Evolutionary conservation across 1,140 invertebrate genomes (phyloP).

Genomic region (Micrasema longulum): DNA sequence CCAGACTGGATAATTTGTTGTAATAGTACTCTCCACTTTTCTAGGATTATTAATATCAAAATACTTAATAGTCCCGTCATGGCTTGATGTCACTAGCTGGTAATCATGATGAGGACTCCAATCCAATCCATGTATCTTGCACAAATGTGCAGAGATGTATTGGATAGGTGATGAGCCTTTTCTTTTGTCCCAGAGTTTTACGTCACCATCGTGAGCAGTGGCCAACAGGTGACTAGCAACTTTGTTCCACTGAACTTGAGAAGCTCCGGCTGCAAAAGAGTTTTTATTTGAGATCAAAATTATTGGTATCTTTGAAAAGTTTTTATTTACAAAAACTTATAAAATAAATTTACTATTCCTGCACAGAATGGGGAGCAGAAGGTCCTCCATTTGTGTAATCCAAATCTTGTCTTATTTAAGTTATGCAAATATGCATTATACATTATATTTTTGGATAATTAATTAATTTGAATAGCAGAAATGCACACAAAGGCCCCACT

Average conservation of each 20-base stretch:
- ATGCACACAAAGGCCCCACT: no score
- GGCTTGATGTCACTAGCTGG: slow-evolving; percentile 91
- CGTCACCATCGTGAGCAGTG: slow-evolving; percentile 94
- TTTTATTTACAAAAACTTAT: no score
- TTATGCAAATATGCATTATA: no score
- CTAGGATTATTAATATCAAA: slow-evolving; percentile 90
- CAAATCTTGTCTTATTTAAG: no score
- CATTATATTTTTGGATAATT: no score
- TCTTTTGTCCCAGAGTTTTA: slow-evolving; percentile 94
- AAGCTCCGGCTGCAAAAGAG: slow-evolving; percentile 83
- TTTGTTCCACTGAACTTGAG: slow-evolving; percentile 94
- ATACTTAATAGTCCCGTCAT: slow-evolving; percentile 95
- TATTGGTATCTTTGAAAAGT: not conserved
- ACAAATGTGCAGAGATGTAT: slow-evolving; percentile 93
- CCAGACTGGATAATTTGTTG: slow-evolving; percentile 91
- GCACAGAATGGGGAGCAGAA: no score
- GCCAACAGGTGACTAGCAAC: slow-evolving; percentile 86
- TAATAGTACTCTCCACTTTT: slow-evolving; percentile 84
- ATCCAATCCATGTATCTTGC: slow-evolving; percentile 93
- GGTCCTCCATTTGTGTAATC: no score
- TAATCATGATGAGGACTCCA: slow-evolving; percentile 91
- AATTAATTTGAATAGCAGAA: no score
- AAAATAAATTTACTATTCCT: no score
- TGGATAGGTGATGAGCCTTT: slow-evolving; percentile 88
- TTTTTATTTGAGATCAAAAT: not conserved